A percentile compares a stretch with the other conserved stretches of the same genome.
phyloP scores from a whole-genome alignment of 2,113 vertebrate genomes.

The Phodopus roborovskii region DNA sequence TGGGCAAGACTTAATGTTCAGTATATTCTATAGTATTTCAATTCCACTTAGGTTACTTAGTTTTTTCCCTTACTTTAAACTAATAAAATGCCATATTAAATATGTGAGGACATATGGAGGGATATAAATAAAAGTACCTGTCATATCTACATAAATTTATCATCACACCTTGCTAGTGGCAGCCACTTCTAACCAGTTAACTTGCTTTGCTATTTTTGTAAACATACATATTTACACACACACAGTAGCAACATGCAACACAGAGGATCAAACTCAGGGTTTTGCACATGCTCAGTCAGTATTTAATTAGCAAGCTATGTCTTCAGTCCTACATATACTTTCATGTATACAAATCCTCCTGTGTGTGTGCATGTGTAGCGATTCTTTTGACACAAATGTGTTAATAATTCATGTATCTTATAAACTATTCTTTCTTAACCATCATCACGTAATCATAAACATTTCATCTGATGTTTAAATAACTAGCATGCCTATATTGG shows the following conservation, averaged over 20 bases:
- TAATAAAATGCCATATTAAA: background rate
- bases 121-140: background rate
- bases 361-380: background rate
- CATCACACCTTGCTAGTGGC: background rate
- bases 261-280: background rate
- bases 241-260: background rate
- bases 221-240: background rate
- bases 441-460: background rate
- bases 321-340: background rate
- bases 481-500: too few species aligned
- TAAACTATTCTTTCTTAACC: background rate
- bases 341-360: background rate
- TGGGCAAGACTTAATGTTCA: background rate
- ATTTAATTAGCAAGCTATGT: background rate
- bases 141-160: background rate
- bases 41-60: background rate
- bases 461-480: background rate
- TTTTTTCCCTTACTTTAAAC: conserved; percentile 6
- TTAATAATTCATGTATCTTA: background rate
- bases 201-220: background rate
- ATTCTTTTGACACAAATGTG: background rate
- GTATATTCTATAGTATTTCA: background rate
- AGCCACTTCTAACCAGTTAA: background rate
- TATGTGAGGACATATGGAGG: background rate
- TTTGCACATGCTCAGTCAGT: background rate